Base-by-base conservation (phyloP, 30 jellyfish, hydroid and myxozoan species). In the Aurelia aurita region DNA sequence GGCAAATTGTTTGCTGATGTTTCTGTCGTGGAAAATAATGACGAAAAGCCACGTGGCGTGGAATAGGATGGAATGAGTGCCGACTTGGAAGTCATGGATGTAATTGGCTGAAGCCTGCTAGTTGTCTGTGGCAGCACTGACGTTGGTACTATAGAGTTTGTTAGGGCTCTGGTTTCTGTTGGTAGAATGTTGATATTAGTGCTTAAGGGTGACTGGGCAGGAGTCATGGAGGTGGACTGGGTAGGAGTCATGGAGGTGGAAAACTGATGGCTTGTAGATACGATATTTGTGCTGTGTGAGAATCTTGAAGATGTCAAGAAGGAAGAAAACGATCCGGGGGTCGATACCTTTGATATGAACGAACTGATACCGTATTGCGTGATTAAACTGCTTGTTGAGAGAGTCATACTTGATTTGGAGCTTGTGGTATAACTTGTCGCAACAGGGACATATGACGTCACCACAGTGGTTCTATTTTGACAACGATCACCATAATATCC, bases 401-500 rank as follows among this genome's bases (percentile, higher is more conserved):
- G 46, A 35, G 7, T 32, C 31, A 43, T 9, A 13, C 58, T 43
- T 20, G 79, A 27, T 13, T 31, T 26, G 19, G 29, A 0, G 67
- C 66, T 77, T 47, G 88, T 58, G 22, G 69, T 6, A 28, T 9
- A 6, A 15, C 75, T 63, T 19, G 75, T 22, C 26, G 22, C 35
- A 1, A 39, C 16, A 11, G 90, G 27, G 19, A 23, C 47, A 12
- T 55, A 23, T 8, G 92, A 82, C 44, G 78, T 22, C 34, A 45
- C 14, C 35, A 32, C 34, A 29, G 69, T 15, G 44, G 89, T 20
- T 22, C 54, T 47, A 35, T 76, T 67, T 51, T 76, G 84, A 79
- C 98, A 91, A 16, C 46, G 85, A 61, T 32, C 34, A 26, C 98
- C 98, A 64, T 7, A 34, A 47, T 45, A 91, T 35, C 91, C 74